Conservation (phyloP, 1,140 invertebrate genomes). For the Oryctes rhinoceros region DNA sequence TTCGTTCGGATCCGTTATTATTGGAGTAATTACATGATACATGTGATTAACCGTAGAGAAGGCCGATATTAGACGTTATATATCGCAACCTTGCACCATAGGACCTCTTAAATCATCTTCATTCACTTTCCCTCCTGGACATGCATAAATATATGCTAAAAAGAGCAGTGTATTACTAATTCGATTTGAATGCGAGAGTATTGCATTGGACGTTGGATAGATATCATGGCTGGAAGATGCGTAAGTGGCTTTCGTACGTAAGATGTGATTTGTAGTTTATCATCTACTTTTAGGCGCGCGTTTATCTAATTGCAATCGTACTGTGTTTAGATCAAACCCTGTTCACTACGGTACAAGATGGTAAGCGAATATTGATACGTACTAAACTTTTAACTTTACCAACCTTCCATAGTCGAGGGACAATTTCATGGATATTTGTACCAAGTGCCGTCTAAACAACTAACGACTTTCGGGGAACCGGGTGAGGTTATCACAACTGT, state of each 20-base stretch:
- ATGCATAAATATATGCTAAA: neutral
- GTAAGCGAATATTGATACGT: neutral
- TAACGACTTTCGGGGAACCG: neutral
- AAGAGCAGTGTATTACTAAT: neutral
- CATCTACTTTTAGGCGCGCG: neutral
- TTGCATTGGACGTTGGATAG: neutral
- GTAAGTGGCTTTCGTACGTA: neutral
- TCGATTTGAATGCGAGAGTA: neutral
- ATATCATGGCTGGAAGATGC: neutral
- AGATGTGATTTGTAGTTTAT: neutral
- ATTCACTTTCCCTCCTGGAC: slow-evolving; percentile 10
- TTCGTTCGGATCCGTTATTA: neutral
- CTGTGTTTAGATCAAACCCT: neutral
- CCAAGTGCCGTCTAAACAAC: neutral
- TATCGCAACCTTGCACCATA: neutral
- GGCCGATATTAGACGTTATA: neutral
- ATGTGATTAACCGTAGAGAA: neutral
- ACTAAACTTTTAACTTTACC: too few relatives aligned
- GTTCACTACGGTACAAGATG: neutral
- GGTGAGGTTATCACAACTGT: neutral
- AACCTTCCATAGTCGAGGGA: neutral
- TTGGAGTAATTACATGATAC: neutral
- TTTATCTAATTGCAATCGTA: neutral
- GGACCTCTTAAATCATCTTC: slow-evolving; percentile 7
- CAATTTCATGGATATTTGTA: neutral